Evolutionary conservation across 2,113 vertebrate genomes (phyloP).

Genomic region (Oncorhynchus gorbuscha): DNA sequence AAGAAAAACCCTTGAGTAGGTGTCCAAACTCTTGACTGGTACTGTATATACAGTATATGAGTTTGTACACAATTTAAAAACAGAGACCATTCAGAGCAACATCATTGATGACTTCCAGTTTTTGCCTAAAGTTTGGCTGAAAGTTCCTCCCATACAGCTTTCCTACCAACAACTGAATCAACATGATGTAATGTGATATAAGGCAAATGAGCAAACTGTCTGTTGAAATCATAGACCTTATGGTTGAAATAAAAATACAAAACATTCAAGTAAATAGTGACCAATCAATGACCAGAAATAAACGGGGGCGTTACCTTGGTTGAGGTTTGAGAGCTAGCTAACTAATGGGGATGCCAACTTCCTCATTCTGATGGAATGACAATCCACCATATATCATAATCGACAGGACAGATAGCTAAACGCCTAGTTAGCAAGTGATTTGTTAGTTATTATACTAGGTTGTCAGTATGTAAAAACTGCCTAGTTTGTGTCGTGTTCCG

Average conservation of each 20-base stretch:
- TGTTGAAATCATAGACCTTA: too few species aligned
- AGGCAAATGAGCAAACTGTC: too few species aligned
- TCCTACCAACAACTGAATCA: not conserved
- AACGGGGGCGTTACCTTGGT: not conserved
- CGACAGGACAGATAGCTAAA: not conserved
- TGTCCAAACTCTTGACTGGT: too few species aligned
- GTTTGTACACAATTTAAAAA: too few species aligned
- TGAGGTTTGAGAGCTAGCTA: not conserved
- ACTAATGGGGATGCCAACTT: not conserved
- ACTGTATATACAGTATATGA: too few species aligned
- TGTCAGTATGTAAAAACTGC: not conserved
- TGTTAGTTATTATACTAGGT: not conserved
- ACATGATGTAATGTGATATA: not conserved
- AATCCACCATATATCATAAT: not conserved
- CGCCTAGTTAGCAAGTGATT: not conserved
- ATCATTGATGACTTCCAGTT: too few species aligned
- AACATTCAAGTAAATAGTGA: not conserved
- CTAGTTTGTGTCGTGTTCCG: not conserved
- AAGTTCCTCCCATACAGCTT: too few species aligned
- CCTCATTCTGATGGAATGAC: not conserved
- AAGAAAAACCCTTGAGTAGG: too few species aligned
- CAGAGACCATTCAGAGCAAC: too few species aligned
- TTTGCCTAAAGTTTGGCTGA: too few species aligned
- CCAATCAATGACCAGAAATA: not conserved
- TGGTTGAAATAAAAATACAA: not conserved